These are phyloP conservation scores for Melopsittacus undulatus DNA, from an alignment of 2,797 vertebrate species.

Conservation along the genomic window DNA sequence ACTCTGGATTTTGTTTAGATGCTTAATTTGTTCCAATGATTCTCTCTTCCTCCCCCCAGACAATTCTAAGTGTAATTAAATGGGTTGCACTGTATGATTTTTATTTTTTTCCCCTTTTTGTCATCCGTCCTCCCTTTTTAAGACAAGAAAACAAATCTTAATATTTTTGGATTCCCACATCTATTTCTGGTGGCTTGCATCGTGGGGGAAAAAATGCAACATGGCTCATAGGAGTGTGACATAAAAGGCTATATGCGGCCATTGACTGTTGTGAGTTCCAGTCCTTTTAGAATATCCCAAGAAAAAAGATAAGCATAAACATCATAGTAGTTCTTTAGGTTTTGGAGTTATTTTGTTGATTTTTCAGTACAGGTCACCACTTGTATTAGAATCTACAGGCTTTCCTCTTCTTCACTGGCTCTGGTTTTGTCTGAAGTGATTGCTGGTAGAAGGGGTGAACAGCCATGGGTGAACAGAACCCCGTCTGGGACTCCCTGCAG, in stretches of 20 bases:
- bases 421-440: not conserved
- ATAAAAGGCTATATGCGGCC: not conserved
- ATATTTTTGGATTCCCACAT: conserved; percentile 33
- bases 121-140: conserved; percentile 11
- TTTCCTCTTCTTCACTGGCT: not conserved
- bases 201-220: not conserved
- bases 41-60: not conserved
- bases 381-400: not conserved
- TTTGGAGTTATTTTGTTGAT: not conserved
- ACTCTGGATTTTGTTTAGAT: not conserved
- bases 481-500: not conserved
- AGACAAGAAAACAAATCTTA: conserved; percentile 24
- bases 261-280: not conserved
- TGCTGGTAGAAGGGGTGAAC: rapidly evolving
- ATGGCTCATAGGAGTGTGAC: not conserved
- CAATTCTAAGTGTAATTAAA: not conserved
- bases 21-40: not conserved
- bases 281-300: not conserved
- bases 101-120: not conserved
- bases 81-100: not conserved
- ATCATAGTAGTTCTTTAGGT: not conserved
- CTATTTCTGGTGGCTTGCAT: conserved; percentile 33
- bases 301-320: not conserved
- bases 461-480: not conserved
- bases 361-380: not conserved